Percentiles rank a stretch among this genome's conserved stretches.
These are phyloP conservation scores for Brenthis daphne DNA, from an alignment of 2,888 invertebrate species.

Conservation along the genomic window DNA sequence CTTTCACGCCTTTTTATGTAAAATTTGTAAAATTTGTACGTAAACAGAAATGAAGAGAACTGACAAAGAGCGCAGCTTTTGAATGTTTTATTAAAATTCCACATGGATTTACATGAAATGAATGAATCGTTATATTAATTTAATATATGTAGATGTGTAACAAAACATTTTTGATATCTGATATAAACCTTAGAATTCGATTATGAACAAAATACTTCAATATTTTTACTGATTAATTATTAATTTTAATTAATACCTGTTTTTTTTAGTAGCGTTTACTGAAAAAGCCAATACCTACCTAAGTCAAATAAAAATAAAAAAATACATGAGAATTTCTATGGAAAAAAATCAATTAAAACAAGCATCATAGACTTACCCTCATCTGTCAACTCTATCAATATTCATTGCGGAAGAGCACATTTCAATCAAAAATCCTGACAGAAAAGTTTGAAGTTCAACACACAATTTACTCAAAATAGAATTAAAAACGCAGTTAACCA, in stretches of 20 bases:
- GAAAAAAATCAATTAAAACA: constrained; percentile 35
- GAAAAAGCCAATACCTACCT: too few relatives aligned
- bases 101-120: constrained; percentile 21
- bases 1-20: constrained; percentile 25
- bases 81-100: constrained; percentile 20
- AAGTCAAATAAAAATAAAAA: background rate
- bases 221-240: too few relatives aligned
- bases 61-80: constrained; percentile 23
- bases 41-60: constrained; percentile 25
- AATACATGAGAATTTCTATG: background rate
- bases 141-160: too few relatives aligned
- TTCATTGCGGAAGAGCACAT: constrained; percentile 54
- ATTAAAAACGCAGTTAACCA: background rate
- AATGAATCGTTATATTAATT: background rate
- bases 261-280: too few relatives aligned
- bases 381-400: constrained; percentile 58
- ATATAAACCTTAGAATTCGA: background rate
- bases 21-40: constrained; percentile 29
- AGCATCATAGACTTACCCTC: constrained; percentile 59
- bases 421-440: constrained; percentile 49
- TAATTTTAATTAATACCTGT: too few relatives aligned
- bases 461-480: background rate
- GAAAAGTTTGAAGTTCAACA: constrained; percentile 30
- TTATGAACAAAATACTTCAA: background rate
- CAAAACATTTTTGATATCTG: background rate